A percentile compares a stretch with the other conserved stretches of the same genome.
Evolutionary conservation across 2,113 vertebrate genomes (phyloP).

Genomic region (Bubo scandiacus): DNA sequence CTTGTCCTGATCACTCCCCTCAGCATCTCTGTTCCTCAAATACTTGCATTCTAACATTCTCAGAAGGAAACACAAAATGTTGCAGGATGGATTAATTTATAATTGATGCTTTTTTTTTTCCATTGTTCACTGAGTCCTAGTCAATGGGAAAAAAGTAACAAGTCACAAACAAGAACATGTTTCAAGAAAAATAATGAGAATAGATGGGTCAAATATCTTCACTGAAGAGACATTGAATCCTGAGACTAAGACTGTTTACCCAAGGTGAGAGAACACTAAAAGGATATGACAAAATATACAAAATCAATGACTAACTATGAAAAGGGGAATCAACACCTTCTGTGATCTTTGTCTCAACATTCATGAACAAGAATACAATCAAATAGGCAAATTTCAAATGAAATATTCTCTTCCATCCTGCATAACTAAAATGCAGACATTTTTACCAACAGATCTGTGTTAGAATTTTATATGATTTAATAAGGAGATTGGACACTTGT

Average conservation of each 20-base stretch:
- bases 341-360: not conserved
- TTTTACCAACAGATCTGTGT: not conserved
- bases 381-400: not conserved
- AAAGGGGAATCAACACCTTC: not conserved
- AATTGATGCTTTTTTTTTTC: rapidly evolving
- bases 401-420: not conserved
- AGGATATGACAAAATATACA: not conserved
- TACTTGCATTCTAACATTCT: not conserved
- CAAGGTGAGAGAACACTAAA: not conserved
- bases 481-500: not conserved
- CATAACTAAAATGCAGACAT: not conserved
- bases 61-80: not conserved
- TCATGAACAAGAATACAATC: not conserved
- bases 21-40: not conserved
- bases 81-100: not conserved
- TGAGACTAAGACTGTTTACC: not conserved
- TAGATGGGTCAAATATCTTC: not conserved
- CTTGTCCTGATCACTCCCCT: not conserved
- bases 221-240: not conserved
- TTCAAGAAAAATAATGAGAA: not conserved
- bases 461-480: not conserved
- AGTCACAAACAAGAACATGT: not conserved
- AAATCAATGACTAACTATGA: not conserved
- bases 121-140: not conserved
- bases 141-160: not conserved